Percentiles rank a stretch among this genome's conserved stretches.
phyloP scores from a whole-genome alignment of 2,888 invertebrate genomes.

The Pseudanteris insignis region DNA sequence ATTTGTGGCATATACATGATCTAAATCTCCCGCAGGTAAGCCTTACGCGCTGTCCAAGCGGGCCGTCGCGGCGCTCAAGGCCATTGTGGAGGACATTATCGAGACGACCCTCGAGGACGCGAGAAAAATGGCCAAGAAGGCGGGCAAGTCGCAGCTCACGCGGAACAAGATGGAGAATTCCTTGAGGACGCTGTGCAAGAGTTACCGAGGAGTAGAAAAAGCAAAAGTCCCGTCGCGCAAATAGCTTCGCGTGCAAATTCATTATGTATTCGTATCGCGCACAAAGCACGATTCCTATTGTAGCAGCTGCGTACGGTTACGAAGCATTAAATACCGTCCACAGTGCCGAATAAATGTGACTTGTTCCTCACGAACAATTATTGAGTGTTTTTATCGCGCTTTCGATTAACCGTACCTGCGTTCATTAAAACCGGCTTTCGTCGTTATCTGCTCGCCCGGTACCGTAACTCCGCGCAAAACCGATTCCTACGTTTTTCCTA shows the following conservation, averaged over 20 bases:
- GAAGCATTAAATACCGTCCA: too few species aligned
- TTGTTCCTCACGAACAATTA: too few species aligned
- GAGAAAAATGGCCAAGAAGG: slow-evolving; percentile 54
- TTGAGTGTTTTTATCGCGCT: too few species aligned
- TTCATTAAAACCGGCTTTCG: too few species aligned
- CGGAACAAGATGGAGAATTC: slow-evolving; percentile 58
- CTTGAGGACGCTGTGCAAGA: slow-evolving; percentile 57
- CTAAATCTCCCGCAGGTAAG: slow-evolving; percentile 48
- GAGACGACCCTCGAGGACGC: slow-evolving; percentile 61
- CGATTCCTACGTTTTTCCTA: too few species aligned
- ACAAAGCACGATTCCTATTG: slow-evolving; percentile 18
- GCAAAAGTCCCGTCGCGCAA: slow-evolving; percentile 9
- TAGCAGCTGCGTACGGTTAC: too few species aligned
- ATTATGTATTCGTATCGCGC: slow-evolving; percentile 18
- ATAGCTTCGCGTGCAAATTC: slow-evolving; percentile 12
- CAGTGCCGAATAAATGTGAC: too few species aligned
- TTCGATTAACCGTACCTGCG: too few species aligned
- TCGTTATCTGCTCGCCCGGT: too few species aligned
- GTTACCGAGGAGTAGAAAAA: slow-evolving; percentile 39
- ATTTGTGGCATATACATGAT: slow-evolving; percentile 37
- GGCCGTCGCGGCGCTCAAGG: slow-evolving; percentile 56
- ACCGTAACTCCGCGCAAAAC: too few species aligned
- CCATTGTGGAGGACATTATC: slow-evolving; percentile 59
- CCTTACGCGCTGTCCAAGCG: slow-evolving; percentile 54
- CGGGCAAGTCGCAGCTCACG: slow-evolving; percentile 57